Evolutionary conservation across 1,140 invertebrate genomes (phyloP), one percentile per base, ranked within the genome.

Genomic region (Rhyacophila brunnea): DNA sequence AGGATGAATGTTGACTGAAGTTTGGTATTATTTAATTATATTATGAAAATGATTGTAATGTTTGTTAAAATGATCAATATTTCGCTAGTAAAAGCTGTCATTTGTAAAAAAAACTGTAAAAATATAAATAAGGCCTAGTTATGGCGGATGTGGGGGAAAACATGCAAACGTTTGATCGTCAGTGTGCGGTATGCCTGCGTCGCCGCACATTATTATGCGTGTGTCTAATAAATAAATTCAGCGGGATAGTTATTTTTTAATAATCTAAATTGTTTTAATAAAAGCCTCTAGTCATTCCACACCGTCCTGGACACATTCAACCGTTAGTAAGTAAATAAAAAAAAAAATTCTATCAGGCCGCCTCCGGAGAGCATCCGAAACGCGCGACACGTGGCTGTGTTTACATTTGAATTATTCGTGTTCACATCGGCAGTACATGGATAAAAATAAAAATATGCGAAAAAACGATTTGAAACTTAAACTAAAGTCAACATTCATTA

Each of bases 401-500:
- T 28, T 28, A 28, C 9, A 5, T 28, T 28, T 28, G n/a, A n/a
- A 7, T 35, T n/a, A 13, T 5, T 40, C 4, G 15, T 40, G n/a
- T 40, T 40, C 38, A n/a, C 11, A 40, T n/a, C 38, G 38, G 15
- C 11, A 40, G n/a, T 35, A 13, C n/a, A 40, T 40, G 38, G 38
- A 40, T 36, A 62, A 62, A 62, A 62, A 50, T 50, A 55, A 59
- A 54, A 18, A 47, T 32, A 42, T 18, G 58, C 42, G 23, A 43
- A 48, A n/a, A 28, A 28, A 28, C 23, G 23, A 28, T 3, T 28
- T 57, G 32, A 60, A 60, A 60, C 17, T 42, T 14, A 55, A 65
- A 65, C 62, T 65, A 65, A 65, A 65, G 62, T 65, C 62, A 65
- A 65, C 62, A 65, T 65, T 65, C 62, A 65, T 58, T 58, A 60